Evolutionary conservation across 30 jellyfish, hydroid and myxozoan genomes (phyloP).

Genomic region (Euphysa ruthae): DNA sequence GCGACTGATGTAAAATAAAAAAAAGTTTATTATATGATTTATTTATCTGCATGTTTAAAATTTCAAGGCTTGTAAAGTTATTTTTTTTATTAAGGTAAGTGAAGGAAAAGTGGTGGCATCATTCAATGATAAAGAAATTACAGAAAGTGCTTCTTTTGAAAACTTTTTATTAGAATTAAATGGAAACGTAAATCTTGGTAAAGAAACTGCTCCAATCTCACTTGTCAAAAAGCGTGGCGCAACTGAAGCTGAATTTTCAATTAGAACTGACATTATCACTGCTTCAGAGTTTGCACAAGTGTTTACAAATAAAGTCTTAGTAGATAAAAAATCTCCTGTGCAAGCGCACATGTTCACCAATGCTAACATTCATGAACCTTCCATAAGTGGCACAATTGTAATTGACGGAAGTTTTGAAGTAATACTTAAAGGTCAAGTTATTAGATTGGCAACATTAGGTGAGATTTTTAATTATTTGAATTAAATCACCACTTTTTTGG

Average conservation of each 20-base stretch:
- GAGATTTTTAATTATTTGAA: no score
- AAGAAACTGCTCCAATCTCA: slow-evolving; percentile 28
- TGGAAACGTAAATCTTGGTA: slow-evolving; percentile 38
- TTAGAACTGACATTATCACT: slow-evolving; percentile 26
- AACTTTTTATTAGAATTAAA: slow-evolving; percentile 21
- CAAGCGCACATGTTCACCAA: slow-evolving; percentile 27
- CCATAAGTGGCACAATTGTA: slow-evolving; percentile 36
- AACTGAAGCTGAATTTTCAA: slow-evolving; percentile 30
- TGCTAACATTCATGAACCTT: slow-evolving; percentile 38
- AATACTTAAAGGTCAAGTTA: slow-evolving; percentile 38
- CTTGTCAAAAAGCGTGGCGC: slow-evolving; percentile 35
- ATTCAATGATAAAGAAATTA: slow-evolving; percentile 31
- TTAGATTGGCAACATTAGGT: slow-evolving; percentile 10
- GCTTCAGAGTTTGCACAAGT: slow-evolving; percentile 41
- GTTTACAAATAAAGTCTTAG: slow-evolving; percentile 38
- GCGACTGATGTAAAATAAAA: no score
- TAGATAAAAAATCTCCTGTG: slow-evolving; percentile 19
- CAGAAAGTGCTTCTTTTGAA: slow-evolving; percentile 18
- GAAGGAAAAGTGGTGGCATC: slow-evolving; percentile 34
- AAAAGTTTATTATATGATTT: no score
- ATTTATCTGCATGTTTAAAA: no score
- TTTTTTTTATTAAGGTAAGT: neutral
- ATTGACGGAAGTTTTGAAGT: slow-evolving; percentile 65
- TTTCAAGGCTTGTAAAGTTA: no score
- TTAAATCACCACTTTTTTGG: no score